phyloP scores from a whole-genome alignment of 1,140 invertebrate genomes.

The Lucilia cuprina region DNA sequence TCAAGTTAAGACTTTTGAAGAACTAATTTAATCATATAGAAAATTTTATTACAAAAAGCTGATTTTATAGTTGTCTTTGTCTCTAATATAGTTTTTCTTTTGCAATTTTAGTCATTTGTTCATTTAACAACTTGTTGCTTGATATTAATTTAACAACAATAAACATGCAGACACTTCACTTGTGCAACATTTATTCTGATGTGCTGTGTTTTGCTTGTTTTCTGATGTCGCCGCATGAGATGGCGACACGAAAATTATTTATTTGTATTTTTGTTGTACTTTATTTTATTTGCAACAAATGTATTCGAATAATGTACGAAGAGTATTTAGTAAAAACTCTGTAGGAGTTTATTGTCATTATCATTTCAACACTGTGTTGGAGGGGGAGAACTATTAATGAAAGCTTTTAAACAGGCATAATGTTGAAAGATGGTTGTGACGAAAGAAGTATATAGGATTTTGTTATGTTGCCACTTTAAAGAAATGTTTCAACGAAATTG shows the following conservation, averaged over 20 bases:
- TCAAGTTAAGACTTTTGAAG: too few relatives aligned
- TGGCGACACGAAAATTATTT: neutral
- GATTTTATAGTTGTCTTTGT: neutral
- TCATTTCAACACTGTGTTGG: too few relatives aligned
- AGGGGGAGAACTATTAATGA: too few relatives aligned
- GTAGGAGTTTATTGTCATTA: neutral
- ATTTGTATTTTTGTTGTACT: neutral
- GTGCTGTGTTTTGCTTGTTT: neutral
- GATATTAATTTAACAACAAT: neutral
- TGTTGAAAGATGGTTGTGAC: too few relatives aligned
- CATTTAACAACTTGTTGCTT: neutral
- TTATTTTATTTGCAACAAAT: neutral
- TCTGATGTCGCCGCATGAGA: slow-evolving; percentile 29
- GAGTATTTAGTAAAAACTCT: neutral
- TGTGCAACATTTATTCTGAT: neutral
- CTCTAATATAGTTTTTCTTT: neutral
- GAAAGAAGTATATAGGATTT: too few relatives aligned
- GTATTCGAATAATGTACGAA: neutral
- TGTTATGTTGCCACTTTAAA: too few relatives aligned
- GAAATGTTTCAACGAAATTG: too few relatives aligned
- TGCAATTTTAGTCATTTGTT: too few relatives aligned
- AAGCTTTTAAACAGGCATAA: too few relatives aligned
- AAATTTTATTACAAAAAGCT: too few relatives aligned
- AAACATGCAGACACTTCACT: neutral
- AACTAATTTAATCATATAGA: too few relatives aligned